Base-by-base conservation (phyloP, 2,113 vertebrate species). In the Arothron firmamentum region DNA sequence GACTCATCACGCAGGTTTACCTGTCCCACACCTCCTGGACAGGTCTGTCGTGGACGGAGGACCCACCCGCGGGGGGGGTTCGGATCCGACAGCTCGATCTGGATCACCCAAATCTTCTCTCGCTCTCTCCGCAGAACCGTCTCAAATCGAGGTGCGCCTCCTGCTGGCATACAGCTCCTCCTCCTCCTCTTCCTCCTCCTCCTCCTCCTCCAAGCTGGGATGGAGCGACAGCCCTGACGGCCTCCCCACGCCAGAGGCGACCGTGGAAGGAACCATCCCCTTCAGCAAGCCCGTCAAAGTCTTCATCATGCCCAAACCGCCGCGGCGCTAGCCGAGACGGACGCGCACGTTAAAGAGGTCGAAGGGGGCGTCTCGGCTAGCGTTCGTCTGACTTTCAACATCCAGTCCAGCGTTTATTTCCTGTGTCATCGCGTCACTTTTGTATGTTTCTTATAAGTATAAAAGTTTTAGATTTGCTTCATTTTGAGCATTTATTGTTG, bases 1-100 rank as follows among this genome's bases (percentile, higher is more conserved):
- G 97, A 3, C 92, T 99, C 59, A 96, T 99, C 83, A 97, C 96
- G 17, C 96, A 98, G 83, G 95, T 98, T 49, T 99, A 98, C 84
- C 92, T 99, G 21, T 98, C 95, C 0, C 97, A 99, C 77, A 92
- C 91, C 0, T 96, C 97, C 4, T 99, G 97, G 96, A 99, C 97
- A 83, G 97, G 97, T 99, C n/a, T n/a, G n/a, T n/a, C n/a, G n/a
- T n/a, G n/a, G n/a, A n/a, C n/a, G n/a, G n/a, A n/a, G n/a, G n/a
- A n/a, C n/a, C n/a, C n/a, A n/a, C n/a, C n/a, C n/a, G n/a, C n/a
- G n/a, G n/a, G n/a, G n/a, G n/a, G n/a, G n/a, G n/a, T n/a, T n/a
- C n/a, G n/a, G n/a, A n/a, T n/a, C n/a, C n/a, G n/a, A n/a, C n/a
- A n/a, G 21, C 21, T 23, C 3, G 21, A 23, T 23, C 21, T 23